Percentiles rank a stretch among this genome's conserved stretches.
phyloP scores from a whole-genome alignment of 2,797 vertebrate genomes.

The Sternarchorhynchus goeldii region DNA sequence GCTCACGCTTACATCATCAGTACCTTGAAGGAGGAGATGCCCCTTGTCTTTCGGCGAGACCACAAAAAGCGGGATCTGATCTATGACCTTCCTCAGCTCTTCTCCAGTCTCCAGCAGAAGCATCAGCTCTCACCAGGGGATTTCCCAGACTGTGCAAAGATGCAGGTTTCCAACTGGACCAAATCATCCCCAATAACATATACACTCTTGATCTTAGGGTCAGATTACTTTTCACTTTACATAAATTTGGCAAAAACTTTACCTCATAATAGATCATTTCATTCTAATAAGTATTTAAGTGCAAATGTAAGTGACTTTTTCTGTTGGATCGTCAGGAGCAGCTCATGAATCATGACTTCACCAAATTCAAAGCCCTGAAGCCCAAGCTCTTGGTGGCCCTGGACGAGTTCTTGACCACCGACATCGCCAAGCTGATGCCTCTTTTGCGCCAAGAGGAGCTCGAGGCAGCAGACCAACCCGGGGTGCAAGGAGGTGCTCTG shows the following conservation, averaged over 20 bases:
- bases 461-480: slow-evolving; percentile 68
- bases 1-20: slow-evolving; percentile 88
- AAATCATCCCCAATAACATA: not conserved
- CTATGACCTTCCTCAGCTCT: slow-evolving; percentile 84
- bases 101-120: slow-evolving; percentile 85
- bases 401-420: slow-evolving; percentile 82
- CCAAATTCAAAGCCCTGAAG: slow-evolving; percentile 86
- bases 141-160: slow-evolving; percentile 87
- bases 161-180: slow-evolving; percentile 77
- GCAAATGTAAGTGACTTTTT: too few relatives aligned
- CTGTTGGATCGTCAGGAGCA: slow-evolving; percentile 72
- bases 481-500: slow-evolving; percentile 82
- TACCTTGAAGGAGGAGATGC: slow-evolving; percentile 89
- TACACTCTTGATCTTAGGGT: not conserved
- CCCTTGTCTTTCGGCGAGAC: slow-evolving; percentile 84
- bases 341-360: slow-evolving; percentile 84
- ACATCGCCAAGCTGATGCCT: slow-evolving; percentile 86
- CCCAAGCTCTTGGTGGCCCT: slow-evolving; percentile 81
- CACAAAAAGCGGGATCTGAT: slow-evolving; percentile 88
- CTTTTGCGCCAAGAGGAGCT: slow-evolving; percentile 81
- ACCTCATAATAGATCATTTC: not conserved
- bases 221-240: too few relatives aligned
- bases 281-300: not conserved
- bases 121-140: slow-evolving; percentile 86
- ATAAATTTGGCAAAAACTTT: not conserved